A percentile compares a stretch with the other conserved stretches of the same genome.
phyloP scores from a whole-genome alignment of 2,113 vertebrate genomes.

The Alosa alosa region DNA sequence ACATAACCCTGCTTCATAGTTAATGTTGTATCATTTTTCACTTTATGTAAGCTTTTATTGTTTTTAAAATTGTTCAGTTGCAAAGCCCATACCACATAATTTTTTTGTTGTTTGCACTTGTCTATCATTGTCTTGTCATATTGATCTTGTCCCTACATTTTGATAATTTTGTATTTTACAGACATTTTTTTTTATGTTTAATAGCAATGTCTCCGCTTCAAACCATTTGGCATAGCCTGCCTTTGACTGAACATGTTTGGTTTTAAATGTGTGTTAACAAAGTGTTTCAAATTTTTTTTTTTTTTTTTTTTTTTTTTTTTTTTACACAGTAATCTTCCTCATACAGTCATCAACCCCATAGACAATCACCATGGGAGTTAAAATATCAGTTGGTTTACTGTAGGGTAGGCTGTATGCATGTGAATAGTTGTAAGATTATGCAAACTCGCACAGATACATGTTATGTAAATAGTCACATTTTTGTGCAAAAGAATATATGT shows the following conservation, averaged over 20 bases:
- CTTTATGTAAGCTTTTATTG: background rate
- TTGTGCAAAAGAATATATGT: conserved; percentile 85
- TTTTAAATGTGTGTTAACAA: background rate
- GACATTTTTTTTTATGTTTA: background rate
- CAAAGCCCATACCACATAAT: background rate
- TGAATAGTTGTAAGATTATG: conserved; percentile 61
- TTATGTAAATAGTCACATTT: conserved; percentile 81
- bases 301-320: no score
- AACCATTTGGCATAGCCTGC: background rate
- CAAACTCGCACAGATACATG: conserved; percentile 53
- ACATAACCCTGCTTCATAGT: background rate
- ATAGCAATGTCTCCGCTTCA: background rate
- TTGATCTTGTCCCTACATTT: background rate
- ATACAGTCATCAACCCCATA: background rate
- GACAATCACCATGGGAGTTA: background rate
- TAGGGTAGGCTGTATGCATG: background rate
- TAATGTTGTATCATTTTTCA: background rate
- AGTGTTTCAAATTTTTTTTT: background rate
- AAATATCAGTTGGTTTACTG: conserved; percentile 6
- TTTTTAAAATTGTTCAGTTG: background rate
- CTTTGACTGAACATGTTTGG: background rate
- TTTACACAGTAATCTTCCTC: background rate
- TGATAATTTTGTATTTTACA: conserved; percentile 8
- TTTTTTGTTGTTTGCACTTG: conserved; percentile 7
- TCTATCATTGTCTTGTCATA: background rate